Evolutionary conservation across 2,888 invertebrate genomes (phyloP), one percentile per base, ranked within the genome.

Genomic region (Orchestes rusci): DNA sequence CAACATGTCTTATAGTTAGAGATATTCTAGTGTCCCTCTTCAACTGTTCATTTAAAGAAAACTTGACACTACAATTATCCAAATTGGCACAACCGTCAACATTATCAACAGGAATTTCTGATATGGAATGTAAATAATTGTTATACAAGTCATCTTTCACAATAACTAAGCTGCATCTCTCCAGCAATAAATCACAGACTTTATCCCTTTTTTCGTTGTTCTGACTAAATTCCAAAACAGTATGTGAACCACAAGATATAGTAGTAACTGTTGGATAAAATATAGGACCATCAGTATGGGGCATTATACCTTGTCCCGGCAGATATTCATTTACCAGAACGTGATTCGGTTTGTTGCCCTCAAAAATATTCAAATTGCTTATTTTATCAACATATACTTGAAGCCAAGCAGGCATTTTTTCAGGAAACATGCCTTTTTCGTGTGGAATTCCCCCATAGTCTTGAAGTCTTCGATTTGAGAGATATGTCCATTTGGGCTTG

Each of bases 371-470:
- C 4, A 90, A 67, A 7, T 70, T 65, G 53, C 78, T 73, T 47
- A 95, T 77, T 70, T 76, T 82, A 30, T 83, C 73, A 16, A 89
- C 72, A 60, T 83, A 85, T 12, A 61, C 67, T 56, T 79, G 73
- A 19, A 96, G 71, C 95, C 95, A 95, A 65, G 68, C 58, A 1
- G 97, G 96, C 54, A 97, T 81, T 51, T 76, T 72, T 68, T 96
- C 95, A 0, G 87, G 81, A 51, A 97, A 79, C 90, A 97, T 92
- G 45, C 93, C 94, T 60, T 90, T 93, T 12, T 76, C 78, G 64
- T 93, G 93, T 1, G 96, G 95, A 43, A 94, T 72, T 0, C 97
- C 97, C 16, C 97, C 97, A 82, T 96, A 99, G 67, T 97, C 96
- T 65, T 97, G 94, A n/a, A 99, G 73, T 51, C 95, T 77, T 52